Base-by-base conservation (phyloP, 2,113 vertebrate species). In the Neolamprologus kungweensis region DNA sequence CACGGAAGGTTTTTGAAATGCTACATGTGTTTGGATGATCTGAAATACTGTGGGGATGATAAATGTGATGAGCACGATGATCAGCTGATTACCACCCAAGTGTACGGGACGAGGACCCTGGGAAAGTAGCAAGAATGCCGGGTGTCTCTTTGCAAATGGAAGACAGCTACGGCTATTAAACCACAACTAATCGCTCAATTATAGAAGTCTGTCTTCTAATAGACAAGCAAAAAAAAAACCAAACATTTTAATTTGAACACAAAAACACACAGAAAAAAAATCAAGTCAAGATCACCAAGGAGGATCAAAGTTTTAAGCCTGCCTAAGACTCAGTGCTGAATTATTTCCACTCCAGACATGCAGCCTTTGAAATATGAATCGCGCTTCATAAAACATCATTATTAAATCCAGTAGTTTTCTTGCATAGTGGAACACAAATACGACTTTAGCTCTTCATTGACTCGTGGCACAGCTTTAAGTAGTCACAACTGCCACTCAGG, bases 281-380 rank as follows among this genome's bases (percentile, higher is more conserved):
- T 31, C 10, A 83, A 90, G 81, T 58, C 26, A 16, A 86, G 94
- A 91, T 95, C 94, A 90, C 93, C 92, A 91, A 90, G 87, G 80
- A 89, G 93, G 94, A 96, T 96, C 89, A 95, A 95, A 95, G 91
- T 87, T 89, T 89, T 54, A 65, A 87, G 83, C 57, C 51, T 11
- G 63, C 89, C 84, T 86, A 84, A 92, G 60, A 73, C 88, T 37
- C 17, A 45, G 85, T 3, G 23, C 79, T 71, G 86, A 92, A 93
- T 87, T 54, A 81, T 93, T 94, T 94, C 89, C 93, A 94, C 87
- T 93, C 78, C 87, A 92, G 92, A 91, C 90, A 90, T 40, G 87
- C n/a, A 3, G 78, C 35, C 89, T 94, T 92, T 92, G 86, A 94
- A 95, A 96, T 90, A 80, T 92, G 90, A 96, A 93, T 93, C 90